These are phyloP conservation scores for Cotesia congregata DNA, from an alignment of 2,888 invertebrate genomes.

Conservation along the genomic window DNA sequence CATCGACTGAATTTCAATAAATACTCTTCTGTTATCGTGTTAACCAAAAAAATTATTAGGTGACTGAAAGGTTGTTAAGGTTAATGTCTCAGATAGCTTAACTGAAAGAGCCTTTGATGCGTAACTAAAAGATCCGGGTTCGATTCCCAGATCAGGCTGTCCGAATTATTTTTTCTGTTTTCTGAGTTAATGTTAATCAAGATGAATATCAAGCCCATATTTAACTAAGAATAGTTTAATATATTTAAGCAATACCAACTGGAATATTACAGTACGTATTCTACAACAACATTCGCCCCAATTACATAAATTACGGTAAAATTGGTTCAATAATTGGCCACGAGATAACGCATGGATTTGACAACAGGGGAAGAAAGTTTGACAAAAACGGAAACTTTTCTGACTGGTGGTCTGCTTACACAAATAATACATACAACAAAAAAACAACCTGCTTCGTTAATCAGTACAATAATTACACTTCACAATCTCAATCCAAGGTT, in stretches of 20 bases:
- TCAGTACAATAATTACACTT: constrained; percentile 91
- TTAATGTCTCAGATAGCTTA: too few species aligned
- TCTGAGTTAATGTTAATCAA: too few species aligned
- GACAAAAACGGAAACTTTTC: constrained; percentile 91
- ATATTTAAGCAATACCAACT: constrained; percentile 86
- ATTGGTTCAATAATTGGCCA: constrained; percentile 94
- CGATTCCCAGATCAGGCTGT: too few species aligned
- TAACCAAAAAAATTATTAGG: too few species aligned
- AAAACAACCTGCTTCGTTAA: constrained; percentile 92
- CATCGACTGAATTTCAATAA: too few species aligned
- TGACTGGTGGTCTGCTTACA: constrained; percentile 92
- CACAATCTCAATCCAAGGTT: constrained; percentile 76
- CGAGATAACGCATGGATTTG: constrained; percentile 93
- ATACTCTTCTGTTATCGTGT: too few species aligned
- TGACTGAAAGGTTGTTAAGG: too few species aligned
- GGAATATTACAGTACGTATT: constrained; percentile 94
- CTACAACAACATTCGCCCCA: constrained; percentile 89
- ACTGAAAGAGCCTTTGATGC: too few species aligned
- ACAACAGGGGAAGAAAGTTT: constrained; percentile 90
- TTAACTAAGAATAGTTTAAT: too few species aligned
- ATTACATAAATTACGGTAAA: constrained; percentile 93
- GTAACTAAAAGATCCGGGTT: too few species aligned
- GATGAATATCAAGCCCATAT: too few species aligned
- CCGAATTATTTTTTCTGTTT: too few species aligned
- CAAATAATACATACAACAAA: constrained; percentile 85